Percentiles rank a stretch among this genome's conserved stretches.
Conservation (phyloP, 2,113 vertebrate genomes). For the Aspidoscelis tigris region DNA sequence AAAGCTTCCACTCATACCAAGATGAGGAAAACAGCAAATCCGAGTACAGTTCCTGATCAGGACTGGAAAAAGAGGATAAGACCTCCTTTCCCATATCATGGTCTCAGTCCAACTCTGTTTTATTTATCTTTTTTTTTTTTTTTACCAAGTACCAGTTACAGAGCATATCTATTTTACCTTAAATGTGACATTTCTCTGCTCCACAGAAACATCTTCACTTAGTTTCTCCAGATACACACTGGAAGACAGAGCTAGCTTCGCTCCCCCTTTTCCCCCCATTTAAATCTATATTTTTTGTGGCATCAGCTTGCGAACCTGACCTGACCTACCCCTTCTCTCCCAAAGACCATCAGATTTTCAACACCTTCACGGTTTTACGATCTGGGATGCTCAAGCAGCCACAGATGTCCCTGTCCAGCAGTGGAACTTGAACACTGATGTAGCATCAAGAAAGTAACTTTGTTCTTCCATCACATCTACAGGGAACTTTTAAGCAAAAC, state of each 20-base stretch:
- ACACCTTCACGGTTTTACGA: not conserved
- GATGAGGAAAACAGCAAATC: not conserved
- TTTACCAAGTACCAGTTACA: not conserved
- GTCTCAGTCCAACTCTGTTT: not conserved
- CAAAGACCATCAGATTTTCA: not conserved
- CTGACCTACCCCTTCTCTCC: not conserved
- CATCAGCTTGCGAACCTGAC: not conserved
- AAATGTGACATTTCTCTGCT: not conserved
- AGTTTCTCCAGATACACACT: not conserved
- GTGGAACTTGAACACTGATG: not conserved
- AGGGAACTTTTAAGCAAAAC: not conserved
- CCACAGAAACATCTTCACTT: not conserved
- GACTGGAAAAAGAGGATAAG: not conserved
- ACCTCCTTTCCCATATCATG: not conserved
- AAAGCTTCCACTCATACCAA: not conserved
- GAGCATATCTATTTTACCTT: not conserved
- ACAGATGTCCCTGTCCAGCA: not conserved
- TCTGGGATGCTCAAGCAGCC: not conserved
- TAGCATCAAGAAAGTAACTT: not conserved
- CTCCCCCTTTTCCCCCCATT: not conserved
- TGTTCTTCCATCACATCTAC: not conserved
- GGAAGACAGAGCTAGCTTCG: not conserved
- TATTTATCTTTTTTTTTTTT: not conserved
- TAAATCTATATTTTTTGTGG: accelerated
- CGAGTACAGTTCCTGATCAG: not conserved